Evolutionary conservation across 1,140 invertebrate genomes (phyloP), one percentile per base, ranked within the genome.

Genomic region (Mycetomoellerius zeteki): DNA sequence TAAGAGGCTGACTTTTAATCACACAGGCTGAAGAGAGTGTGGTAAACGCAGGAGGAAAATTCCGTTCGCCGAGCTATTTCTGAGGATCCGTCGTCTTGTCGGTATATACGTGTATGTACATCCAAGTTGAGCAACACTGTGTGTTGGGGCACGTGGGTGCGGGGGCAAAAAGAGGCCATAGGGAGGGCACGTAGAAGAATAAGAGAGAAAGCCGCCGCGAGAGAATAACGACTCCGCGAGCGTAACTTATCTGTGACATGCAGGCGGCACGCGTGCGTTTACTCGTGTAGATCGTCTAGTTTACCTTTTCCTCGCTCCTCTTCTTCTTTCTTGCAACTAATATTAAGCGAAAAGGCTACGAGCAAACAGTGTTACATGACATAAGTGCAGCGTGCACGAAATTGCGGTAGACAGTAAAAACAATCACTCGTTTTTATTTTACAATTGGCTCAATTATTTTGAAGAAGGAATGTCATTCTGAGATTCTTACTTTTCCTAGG

Each of bases 211-310:
- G 27, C 62, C 52, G 12, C 65, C 65, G 21, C 58, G 19, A 52
- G 78, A 87, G 86, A 78, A 62, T 86, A 90, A 90, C 69, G 85
- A 86, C 72, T 64, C 37, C 19, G 64, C 50, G 88, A 90, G 62
- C 56, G 88, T 90, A 90, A 90, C 76, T 90, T 90, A 90, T 90
- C 89, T 88, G 75, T 71, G 58, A 88, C 86, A 77, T 58, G 89
- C 89, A 90, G 89, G 76, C 86, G 80, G 81, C 62, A 71, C 86
- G 86, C 75, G 64, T 64, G 54, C 89, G 88, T 90, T 90, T 82
- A 72, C 89, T 90, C 86, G 89, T 86, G 89, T 90, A 90, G 90
- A 90, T 90, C 76, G 89, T 90, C 64, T 62, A 56, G 86, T 88
- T 90, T 90, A 90, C 86, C 64, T 90, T 82, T 85, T 80, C 54